Percentiles rank a stretch among this genome's conserved stretches.
Evolutionary conservation across 2,888 invertebrate genomes (phyloP).

Genomic region (Xylocampa areola): DNA sequence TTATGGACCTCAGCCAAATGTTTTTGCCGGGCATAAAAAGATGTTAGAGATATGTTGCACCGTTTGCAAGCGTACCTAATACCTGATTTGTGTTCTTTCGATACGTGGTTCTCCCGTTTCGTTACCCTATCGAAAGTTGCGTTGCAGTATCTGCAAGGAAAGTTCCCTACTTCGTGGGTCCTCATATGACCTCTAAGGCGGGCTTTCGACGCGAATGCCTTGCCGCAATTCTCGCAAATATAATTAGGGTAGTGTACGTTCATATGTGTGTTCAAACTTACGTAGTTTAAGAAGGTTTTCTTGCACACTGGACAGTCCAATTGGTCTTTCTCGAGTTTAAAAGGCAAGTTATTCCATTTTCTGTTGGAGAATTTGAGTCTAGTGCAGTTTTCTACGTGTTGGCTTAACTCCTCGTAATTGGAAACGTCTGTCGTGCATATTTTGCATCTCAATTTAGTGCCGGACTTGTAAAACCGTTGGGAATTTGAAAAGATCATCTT

Average conservation of each 20-base stretch:
- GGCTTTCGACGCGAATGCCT: constrained; percentile 87
- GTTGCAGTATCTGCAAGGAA: constrained; percentile 80
- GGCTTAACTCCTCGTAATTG: constrained; percentile 71
- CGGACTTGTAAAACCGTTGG: constrained; percentile 73
- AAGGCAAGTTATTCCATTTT: constrained; percentile 80
- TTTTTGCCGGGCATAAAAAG: constrained; percentile 84
- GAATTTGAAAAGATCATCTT: constrained; percentile 79
- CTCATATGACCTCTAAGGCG: constrained; percentile 86
- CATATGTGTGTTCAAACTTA: constrained; percentile 86
- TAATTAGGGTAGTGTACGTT: constrained; percentile 87
- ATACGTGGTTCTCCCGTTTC: constrained; percentile 83
- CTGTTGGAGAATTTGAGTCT: constrained; percentile 62
- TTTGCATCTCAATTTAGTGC: constrained; percentile 74
- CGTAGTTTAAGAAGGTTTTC: constrained; percentile 81
- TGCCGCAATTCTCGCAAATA: constrained; percentile 87
- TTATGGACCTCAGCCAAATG: constrained; percentile 85
- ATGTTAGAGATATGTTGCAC: constrained; percentile 80
- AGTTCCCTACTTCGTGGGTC: constrained; percentile 86
- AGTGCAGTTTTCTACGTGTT: constrained; percentile 76
- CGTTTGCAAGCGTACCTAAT: constrained; percentile 82
- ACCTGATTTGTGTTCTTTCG: constrained; percentile 84
- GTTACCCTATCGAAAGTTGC: constrained; percentile 82
- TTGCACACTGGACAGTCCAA: constrained; percentile 83
- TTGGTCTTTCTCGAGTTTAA: constrained; percentile 84
- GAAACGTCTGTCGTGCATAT: constrained; percentile 75